Evolutionary conservation across 2,797 vertebrate genomes (phyloP).

Genomic region (Gymnoscopelus braueri): DNA sequence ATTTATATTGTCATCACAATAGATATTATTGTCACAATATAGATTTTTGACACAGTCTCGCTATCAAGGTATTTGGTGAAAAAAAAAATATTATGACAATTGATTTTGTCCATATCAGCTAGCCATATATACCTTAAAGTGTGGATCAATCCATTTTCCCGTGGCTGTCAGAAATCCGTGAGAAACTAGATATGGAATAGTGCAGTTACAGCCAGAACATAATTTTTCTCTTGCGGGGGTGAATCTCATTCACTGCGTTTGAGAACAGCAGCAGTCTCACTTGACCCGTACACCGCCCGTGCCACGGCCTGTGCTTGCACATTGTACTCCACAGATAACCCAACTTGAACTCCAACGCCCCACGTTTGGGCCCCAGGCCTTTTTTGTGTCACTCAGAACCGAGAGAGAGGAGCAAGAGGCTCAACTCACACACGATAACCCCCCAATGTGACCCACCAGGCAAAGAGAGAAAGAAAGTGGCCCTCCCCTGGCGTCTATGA

Average conservation of each 20-base stretch:
- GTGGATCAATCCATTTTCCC: slow-evolving; percentile 62
- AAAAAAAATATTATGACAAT: too few species aligned
- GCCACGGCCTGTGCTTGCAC: slow-evolving; percentile 15
- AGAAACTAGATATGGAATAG: slow-evolving; percentile 63
- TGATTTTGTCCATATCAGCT: too few species aligned
- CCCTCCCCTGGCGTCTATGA: not conserved
- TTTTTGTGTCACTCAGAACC: slow-evolving; percentile 56
- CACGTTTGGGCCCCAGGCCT: slow-evolving; percentile 38
- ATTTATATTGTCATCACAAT: too few species aligned
- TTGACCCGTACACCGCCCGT: too few species aligned
- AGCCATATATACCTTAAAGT: slow-evolving; percentile 33
- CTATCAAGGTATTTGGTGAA: too few species aligned
- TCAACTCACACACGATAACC: slow-evolving; percentile 46
- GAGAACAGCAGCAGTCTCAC: too few species aligned
- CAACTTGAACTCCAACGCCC: slow-evolving; percentile 57
- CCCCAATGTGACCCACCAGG: slow-evolving; percentile 57
- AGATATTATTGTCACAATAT: too few species aligned
- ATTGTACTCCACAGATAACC: slow-evolving; percentile 45
- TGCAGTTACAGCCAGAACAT: slow-evolving; percentile 67
- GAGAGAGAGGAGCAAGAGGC: slow-evolving; percentile 11
- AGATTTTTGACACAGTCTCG: too few species aligned
- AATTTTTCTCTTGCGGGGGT: slow-evolving; percentile 60
- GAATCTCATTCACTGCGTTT: too few species aligned
- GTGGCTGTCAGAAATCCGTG: slow-evolving; percentile 59
- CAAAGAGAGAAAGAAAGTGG: slow-evolving; percentile 28